Base-by-base conservation (phyloP, 2,888 invertebrate genomes). In the Troides helena region DNA sequence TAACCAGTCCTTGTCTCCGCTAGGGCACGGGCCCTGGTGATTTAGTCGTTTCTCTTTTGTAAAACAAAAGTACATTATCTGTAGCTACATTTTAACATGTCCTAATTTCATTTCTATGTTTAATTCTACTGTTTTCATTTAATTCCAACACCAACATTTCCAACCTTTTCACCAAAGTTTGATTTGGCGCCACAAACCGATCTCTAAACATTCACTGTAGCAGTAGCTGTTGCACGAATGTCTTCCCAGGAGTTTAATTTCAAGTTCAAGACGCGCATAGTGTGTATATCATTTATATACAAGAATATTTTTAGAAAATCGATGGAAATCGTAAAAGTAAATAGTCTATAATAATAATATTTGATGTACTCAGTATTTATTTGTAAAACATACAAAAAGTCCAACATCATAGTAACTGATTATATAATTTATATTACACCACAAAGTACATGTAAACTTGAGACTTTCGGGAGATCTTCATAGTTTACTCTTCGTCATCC, bases 131-230 rank as follows among this genome's bases (percentile, higher is more conserved):
- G 67, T 7, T 73, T 67, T 65, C 65, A 71, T 85, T 81, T 76
- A 36, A 77, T 95, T 96, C 93, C 96, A 96, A 94, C 95, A 95
- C 95, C 96, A 96, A 95, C 95, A 95, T 94, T 93, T 96, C 89
- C 96, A 97, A 92, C 92, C 88, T 97, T 97, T 96, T 97, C 97
- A 94, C 97, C 97, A 94, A 96, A 97, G 95, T 97, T 97, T 95
- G 97, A 97, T 95, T 96, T 97, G 93, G 96, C 96, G 94, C 96
- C 96, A 92, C 97, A 97, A 93, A 72, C 72, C 72, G 97, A 97
- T 90, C 95, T 96, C 94, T 97, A 96, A 96, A 93, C 94, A 92
- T 92, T 92, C 92, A 92, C 92, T 87, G 85, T 75, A 76, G 88
- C 85, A 87, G 83, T 91, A 90, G 90, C 90, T 90, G 89, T 88